Evolutionary conservation across 2,797 vertebrate genomes (phyloP), one percentile per base, ranked within the genome.

Genomic region (Ispidina picta): DNA sequence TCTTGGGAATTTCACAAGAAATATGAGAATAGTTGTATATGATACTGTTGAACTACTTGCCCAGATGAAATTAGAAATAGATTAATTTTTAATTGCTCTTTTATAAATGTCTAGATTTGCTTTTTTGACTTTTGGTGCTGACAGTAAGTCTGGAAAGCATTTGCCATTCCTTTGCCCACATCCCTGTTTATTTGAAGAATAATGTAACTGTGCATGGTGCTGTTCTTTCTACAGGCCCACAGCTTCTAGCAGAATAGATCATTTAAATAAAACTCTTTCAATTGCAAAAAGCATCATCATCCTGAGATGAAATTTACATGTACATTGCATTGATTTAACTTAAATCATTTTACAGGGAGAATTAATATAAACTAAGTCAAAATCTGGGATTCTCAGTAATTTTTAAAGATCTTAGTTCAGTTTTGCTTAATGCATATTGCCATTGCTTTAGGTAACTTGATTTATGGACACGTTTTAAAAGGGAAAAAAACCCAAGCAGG

Each of bases 141-240:
- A 91, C 49, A 64, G 41, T 83, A 85, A 83, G 41, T 86, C 83
- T 94, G 91, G 89, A 93, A 91, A 89, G 43, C 39, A 26, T 92
- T 95, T 25, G 51, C 54, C 17, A 19, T 83, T 89, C 33, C 58
- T 94, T 81, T 76, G 68, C 29, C 35, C 33, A 33, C 18, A 63
- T 75, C 59, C 93, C 55, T 89, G 28, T 90, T 92, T 93, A 89
- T 93, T 85, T 94, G 80, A 86, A 90, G 80, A 92, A 68, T 86
- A 91, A 81, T 1, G 3, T 95, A 75, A 88, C 91, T 73, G 25
- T 55, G 25, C 62, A 22, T 25, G 22, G 49, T 72, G 25, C 59
- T 89, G 46, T 31, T 77, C 51, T 66, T 66, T 26, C 14, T 69
- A 13, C 20, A 85, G 28, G 23, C 48, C 29, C 76, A 39, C 21